Evolutionary conservation across 2,113 vertebrate genomes (phyloP).

Genomic region (Perca fluviatilis): DNA sequence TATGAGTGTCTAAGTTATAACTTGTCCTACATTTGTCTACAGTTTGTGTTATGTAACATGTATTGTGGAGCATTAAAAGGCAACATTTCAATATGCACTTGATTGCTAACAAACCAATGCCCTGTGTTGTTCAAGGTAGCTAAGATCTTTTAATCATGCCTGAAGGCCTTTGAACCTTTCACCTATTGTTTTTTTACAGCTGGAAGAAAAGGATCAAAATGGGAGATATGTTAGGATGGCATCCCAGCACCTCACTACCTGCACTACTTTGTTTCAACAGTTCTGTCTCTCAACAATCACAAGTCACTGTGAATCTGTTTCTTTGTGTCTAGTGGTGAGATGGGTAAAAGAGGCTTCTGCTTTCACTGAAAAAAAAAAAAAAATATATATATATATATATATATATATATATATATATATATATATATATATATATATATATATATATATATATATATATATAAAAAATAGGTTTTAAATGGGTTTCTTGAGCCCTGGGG

Average conservation of each 20-base stretch:
- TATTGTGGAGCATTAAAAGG: background rate
- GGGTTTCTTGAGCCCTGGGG: constrained; percentile 7
- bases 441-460: no score
- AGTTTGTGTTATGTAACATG: background rate
- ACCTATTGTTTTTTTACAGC: background rate
- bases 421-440: no score
- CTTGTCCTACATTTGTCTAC: background rate
- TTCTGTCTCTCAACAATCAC: background rate
- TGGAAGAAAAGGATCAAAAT: background rate
- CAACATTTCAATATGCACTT: background rate
- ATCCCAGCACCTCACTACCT: background rate
- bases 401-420: no score
- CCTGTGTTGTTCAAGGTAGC: background rate
- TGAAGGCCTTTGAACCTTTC: background rate
- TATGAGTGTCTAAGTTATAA: background rate
- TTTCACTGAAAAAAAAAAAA: background rate
- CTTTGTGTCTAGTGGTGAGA: background rate
- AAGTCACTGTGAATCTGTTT: background rate
- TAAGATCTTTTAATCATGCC: background rate
- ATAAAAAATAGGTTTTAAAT: background rate
- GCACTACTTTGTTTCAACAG: background rate
- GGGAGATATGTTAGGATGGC: background rate
- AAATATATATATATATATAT: background rate
- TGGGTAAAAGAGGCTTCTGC: background rate
- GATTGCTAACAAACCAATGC: background rate